Percentiles rank a stretch among this genome's conserved stretches.
These are phyloP conservation scores for Dipodomys merriami DNA, from an alignment of 2,113 vertebrate species.

Conservation along the genomic window DNA sequence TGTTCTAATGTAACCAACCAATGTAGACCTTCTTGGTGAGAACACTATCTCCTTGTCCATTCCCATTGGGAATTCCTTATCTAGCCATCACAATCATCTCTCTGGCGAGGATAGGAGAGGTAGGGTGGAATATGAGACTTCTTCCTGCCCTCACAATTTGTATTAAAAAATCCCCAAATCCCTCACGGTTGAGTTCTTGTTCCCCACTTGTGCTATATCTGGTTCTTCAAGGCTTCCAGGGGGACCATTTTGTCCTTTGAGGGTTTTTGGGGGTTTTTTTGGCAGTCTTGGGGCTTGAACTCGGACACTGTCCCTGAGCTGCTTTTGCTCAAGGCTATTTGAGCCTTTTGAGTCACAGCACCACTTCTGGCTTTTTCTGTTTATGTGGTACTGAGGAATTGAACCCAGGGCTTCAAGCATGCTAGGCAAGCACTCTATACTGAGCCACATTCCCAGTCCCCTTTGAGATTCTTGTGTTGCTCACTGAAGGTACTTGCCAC, in stretches of 20 bases:
- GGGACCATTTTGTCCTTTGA: background rate
- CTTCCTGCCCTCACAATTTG: background rate
- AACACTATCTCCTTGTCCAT: background rate
- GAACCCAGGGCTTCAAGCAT: too few species aligned
- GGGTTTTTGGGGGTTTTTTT: too few species aligned
- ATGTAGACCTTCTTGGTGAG: background rate
- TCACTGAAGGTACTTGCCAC: background rate
- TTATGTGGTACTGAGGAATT: too few species aligned
- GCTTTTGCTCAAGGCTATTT: too few species aligned
- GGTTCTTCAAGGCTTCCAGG: background rate
- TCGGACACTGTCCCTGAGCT: too few species aligned
- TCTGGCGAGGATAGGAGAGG: background rate
- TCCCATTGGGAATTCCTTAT: background rate
- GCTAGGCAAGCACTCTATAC: too few species aligned
- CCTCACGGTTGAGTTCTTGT: background rate
- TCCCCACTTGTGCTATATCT: background rate
- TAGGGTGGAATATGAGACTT: fast-evolving
- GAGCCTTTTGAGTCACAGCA: too few species aligned
- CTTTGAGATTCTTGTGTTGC: background rate
- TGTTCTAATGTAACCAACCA: background rate
- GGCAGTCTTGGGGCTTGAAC: too few species aligned
- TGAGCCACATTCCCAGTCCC: too few species aligned
- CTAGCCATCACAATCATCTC: background rate
- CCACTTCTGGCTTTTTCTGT: too few species aligned
- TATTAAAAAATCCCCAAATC: background rate